Evolutionary conservation across 2,888 invertebrate genomes (phyloP), one percentile per base, ranked within the genome.

Genomic region (Plagodis pulveraria): DNA sequence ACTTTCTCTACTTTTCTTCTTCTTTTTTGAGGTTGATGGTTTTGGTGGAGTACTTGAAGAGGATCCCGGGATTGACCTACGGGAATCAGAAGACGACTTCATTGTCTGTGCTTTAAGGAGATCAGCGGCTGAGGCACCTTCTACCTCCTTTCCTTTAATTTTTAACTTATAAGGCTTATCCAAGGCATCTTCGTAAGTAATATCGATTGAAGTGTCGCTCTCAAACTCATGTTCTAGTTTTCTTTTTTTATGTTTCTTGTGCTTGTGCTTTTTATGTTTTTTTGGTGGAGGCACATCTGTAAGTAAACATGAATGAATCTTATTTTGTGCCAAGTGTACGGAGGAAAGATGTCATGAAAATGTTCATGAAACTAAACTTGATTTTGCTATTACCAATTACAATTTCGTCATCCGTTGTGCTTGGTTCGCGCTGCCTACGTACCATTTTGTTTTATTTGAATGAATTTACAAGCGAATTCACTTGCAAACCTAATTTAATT

Each of bases 1-100:
- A 81, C 97, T 97, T 32, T 97, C 96, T 76, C 95, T 94, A 0
- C 96, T 95, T 76, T 94, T 95, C 56, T 94, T 94, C 79, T 95
- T 96, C 73, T 95, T 95, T 76, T 95, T 96, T 53, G 94, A 93
- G 47, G 82, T 71, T 5, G 81, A 63, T 5, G 83, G 78, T 74
- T 93, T 93, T 2, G 93, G 93, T 41, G 92, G 92, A 49, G 91
- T 91, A 54, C 88, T 90, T 6, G 91, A 89, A 8, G 91, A 87
- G 6, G 90, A 88, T 2, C 89, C 90, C 2, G 91, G 89, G 46
- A 92, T 76, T 4, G 91, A 86, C 66, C 83, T 83, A 38, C 90
- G 80, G 0, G 89, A 85, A 62, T 92, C 92, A 7, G 88, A 84
- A 0, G 86, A 84, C 0, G 89, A 84, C 66, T 91, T 91, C 83